Conservation (phyloP, 2,113 vertebrate species). For the Forbesichthys agassizii region DNA sequence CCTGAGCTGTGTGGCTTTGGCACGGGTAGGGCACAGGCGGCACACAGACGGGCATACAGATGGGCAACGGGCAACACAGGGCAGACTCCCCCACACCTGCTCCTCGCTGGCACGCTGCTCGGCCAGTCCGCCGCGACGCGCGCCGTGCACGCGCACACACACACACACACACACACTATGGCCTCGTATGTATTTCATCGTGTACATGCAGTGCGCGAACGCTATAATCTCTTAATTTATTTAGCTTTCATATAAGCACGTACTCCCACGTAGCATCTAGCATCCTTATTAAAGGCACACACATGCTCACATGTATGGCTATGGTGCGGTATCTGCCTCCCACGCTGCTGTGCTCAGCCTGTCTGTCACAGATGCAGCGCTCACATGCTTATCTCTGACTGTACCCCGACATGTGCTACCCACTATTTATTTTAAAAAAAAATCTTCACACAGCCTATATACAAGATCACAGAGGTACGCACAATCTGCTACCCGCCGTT, state of each 20-base stretch:
- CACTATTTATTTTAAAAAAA: slow-evolving; percentile 10
- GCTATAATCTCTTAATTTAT: slow-evolving; percentile 44
- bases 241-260: slow-evolving; percentile 47
- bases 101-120: slow-evolving; percentile 76
- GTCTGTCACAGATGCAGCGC: slow-evolving; percentile 66
- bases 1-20: slow-evolving; percentile 67
- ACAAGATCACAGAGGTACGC: slow-evolving; percentile 51
- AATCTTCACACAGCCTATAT: slow-evolving; percentile 30
- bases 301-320: slow-evolving; percentile 38
- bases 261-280: slow-evolving; percentile 29
- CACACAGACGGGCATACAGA: slow-evolving; percentile 83
- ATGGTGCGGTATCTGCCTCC: slow-evolving; percentile 45
- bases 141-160: slow-evolving; percentile 15
- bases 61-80: slow-evolving; percentile 79
- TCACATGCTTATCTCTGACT: slow-evolving; percentile 70
- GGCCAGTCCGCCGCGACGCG: slow-evolving; percentile 34
- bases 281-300: slow-evolving; percentile 15
- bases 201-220: background rate
- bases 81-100: slow-evolving; percentile 81
- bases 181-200: slow-evolving; percentile 7
- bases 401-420: slow-evolving; percentile 61
- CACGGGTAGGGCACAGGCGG: slow-evolving; percentile 78
- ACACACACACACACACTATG: slow-evolving; percentile 29
- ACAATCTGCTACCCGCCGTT: slow-evolving; percentile 52
- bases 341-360: slow-evolving; percentile 56